A percentile compares a stretch with the other conserved stretches of the same genome.
Conservation (phyloP, 2,797 vertebrate genomes). For the Leptatherina wallacei region DNA sequence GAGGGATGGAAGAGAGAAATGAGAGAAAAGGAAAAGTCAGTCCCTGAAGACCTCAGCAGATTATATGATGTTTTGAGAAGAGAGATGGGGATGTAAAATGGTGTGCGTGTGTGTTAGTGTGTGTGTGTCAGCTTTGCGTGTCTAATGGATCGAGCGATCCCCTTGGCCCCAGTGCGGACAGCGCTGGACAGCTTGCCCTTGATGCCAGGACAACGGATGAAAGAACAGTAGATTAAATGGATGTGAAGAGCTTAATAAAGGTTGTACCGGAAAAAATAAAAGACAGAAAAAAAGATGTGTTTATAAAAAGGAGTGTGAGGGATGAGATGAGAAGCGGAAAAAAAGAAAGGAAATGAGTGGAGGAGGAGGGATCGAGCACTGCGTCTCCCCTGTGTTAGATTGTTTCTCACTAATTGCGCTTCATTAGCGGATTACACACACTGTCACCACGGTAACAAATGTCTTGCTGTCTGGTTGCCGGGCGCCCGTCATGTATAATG, state of each 20-base stretch:
- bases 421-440: conserved; percentile 85
- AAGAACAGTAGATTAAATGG: conserved; percentile 64
- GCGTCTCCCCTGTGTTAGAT: conserved; percentile 77
- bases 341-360: conserved; percentile 41
- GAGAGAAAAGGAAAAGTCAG: conserved; percentile 64
- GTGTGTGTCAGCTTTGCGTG: conserved; percentile 30
- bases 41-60: conserved; percentile 75
- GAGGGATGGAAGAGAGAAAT: conserved; percentile 61
- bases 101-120: conserved; percentile 33
- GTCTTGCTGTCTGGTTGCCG: conserved; percentile 76
- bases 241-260: conserved; percentile 70
- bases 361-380: conserved; percentile 62
- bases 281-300: conserved; percentile 21
- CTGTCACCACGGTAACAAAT: conserved; percentile 81
- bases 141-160: conserved; percentile 73
- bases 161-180: conserved; percentile 63
- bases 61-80: conserved; percentile 79
- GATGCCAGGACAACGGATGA: conserved; percentile 69
- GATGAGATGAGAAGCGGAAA: conserved; percentile 9
- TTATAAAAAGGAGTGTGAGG: conserved; percentile 39
- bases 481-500: conserved; percentile 80
- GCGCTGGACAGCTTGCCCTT: conserved; percentile 66
- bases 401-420: conserved; percentile 81
- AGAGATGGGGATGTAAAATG: conserved; percentile 73
- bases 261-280: conserved; percentile 36